Evolutionary conservation across 2,797 vertebrate species (phyloP).

Genomic region (Hydrophis major): DNA sequence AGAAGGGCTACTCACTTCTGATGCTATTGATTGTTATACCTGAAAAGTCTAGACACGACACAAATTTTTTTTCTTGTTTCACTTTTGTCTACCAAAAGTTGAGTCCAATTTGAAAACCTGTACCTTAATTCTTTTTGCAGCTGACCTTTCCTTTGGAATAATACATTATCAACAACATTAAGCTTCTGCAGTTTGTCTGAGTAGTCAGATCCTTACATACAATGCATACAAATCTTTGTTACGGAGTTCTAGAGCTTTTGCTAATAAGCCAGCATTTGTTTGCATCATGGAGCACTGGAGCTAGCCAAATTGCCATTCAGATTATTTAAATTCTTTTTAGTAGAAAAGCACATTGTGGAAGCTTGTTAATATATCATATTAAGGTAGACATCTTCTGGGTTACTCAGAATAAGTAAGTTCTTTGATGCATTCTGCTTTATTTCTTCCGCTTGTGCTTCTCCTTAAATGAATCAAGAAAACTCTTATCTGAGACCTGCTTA

Average conservation of each 20-base stretch:
- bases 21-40: neutral
- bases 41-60: neutral
- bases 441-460: neutral
- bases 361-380: neutral
- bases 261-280: neutral
- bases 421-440: neutral
- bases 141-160: neutral
- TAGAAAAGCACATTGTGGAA: constrained; percentile 19
- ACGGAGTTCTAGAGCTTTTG: neutral
- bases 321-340: constrained; percentile 9
- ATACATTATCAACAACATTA: constrained; percentile 9
- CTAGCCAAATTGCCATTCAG: constrained; percentile 3
- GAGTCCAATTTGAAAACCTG: neutral
- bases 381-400: neutral
- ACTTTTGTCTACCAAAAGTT: neutral
- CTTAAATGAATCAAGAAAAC: neutral
- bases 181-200: constrained; percentile 1
- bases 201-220: neutral
- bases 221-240: neutral
- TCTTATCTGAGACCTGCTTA: neutral
- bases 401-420: neutral
- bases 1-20: neutral
- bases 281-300: neutral
- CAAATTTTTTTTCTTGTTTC: constrained; percentile 13
- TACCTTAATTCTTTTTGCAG: neutral